phyloP scores from a whole-genome alignment of 2,888 invertebrate species.

The Ferrisia virgata region DNA sequence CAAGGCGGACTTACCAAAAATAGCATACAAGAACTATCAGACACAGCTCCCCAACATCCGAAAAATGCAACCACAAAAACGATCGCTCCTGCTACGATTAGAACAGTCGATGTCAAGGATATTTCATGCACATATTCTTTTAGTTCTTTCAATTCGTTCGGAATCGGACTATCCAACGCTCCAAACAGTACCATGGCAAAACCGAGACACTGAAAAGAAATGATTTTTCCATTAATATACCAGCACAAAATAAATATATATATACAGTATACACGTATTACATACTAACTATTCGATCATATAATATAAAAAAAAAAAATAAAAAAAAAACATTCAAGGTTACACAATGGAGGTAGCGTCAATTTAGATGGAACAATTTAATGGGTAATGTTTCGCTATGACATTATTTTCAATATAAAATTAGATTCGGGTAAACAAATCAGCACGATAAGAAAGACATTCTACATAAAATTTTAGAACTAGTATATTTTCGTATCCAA shows the following conservation, averaged over 20 bases:
- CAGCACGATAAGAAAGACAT: too few relatives aligned
- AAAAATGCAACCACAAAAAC: conserved; percentile 44
- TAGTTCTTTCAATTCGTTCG: not conserved
- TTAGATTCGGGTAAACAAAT: not conserved
- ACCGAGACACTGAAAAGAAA: conserved; percentile 35
- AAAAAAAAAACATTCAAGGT: not conserved
- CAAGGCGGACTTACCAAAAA: conserved; percentile 27
- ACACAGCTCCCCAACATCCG: conserved; percentile 45
- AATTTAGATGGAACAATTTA: not conserved
- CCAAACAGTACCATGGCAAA: conserved; percentile 44
- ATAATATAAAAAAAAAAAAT: not conserved
- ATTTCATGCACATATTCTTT: conserved; percentile 18
- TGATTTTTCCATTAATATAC: not conserved
- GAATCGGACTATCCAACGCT: conserved; percentile 23
- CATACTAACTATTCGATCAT: not conserved
- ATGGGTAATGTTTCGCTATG: not conserved
- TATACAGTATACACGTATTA: too few relatives aligned
- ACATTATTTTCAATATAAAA: not conserved
- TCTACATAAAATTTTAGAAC: too few relatives aligned
- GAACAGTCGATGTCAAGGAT: conserved; percentile 34
- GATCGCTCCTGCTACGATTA: conserved; percentile 41
- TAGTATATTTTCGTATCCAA: too few relatives aligned
- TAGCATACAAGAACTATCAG: conserved; percentile 42
- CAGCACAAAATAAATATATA: not conserved
- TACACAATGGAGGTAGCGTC: not conserved